These are phyloP conservation scores for Pangasianodon gigas DNA, from an alignment of 2,113 vertebrate genomes.

Conservation along the genomic window DNA sequence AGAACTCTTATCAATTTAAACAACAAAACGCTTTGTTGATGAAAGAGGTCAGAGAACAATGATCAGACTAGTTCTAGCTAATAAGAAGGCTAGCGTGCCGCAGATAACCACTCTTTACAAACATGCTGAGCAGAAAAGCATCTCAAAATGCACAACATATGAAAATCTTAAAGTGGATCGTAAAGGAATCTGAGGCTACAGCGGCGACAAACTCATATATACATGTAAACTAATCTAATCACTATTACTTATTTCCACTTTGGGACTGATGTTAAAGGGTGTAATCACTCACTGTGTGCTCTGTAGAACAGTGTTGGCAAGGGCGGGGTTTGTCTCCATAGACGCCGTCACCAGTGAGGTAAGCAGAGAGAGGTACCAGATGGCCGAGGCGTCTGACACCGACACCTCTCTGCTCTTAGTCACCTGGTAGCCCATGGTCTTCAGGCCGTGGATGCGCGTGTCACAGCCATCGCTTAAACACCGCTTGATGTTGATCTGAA, in stretches of 20 bases:
- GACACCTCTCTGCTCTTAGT: conserved; percentile 89
- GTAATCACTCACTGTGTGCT: conserved; percentile 87
- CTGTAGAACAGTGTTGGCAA: conserved; percentile 90
- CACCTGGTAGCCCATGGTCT: conserved; percentile 89
- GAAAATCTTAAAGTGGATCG: background rate
- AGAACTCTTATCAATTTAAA: too few relatives aligned
- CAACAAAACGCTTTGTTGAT: too few relatives aligned
- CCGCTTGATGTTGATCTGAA: conserved; percentile 97
- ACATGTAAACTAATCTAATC: background rate
- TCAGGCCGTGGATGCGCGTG: conserved; percentile 91
- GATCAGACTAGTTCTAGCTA: background rate
- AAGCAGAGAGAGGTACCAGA: conserved; percentile 97
- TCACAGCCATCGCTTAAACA: conserved; percentile 96
- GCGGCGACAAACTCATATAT: background rate
- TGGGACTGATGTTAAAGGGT: background rate
- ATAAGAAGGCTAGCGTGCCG: background rate
- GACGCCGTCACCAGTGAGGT: conserved; percentile 95
- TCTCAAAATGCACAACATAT: background rate
- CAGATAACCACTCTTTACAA: background rate
- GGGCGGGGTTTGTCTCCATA: conserved; percentile 92
- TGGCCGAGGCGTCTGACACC: conserved; percentile 92
- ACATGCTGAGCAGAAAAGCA: background rate
- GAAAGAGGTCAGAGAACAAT: too few relatives aligned
- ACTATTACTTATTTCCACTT: background rate
- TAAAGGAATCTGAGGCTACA: background rate